phyloP scores from a whole-genome alignment of 2,797 vertebrate genomes.

The Adrianichthys oophorus region DNA sequence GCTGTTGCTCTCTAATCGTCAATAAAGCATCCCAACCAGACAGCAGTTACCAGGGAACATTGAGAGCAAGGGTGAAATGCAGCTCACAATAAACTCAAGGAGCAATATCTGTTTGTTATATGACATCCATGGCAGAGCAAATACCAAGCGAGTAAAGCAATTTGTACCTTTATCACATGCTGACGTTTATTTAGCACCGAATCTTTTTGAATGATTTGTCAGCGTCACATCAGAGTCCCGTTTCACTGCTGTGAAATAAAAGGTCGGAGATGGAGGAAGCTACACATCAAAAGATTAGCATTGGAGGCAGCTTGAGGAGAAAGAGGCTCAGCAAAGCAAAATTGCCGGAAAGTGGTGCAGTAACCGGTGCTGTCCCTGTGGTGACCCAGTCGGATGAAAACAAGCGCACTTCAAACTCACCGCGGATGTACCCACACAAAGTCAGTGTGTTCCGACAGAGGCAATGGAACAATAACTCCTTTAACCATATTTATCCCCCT shows the following conservation, averaged over 20 bases:
- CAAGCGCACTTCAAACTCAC: conserved; percentile 35
- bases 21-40: conserved; percentile 27
- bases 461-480: conserved; percentile 31
- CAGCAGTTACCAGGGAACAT: conserved; percentile 51
- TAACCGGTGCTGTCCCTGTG: conserved; percentile 30
- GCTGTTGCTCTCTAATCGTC: conserved; percentile 36
- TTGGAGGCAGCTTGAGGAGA: conserved; percentile 13
- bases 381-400: conserved; percentile 40
- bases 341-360: conserved; percentile 21
- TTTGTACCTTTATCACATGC: conserved; percentile 37
- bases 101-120: conserved; percentile 36
- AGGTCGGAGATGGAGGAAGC: conserved; percentile 41
- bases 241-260: conserved; percentile 46
- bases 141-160: conserved; percentile 35
- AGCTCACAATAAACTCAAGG: conserved; percentile 46
- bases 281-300: conserved; percentile 25
- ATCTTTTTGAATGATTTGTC: conserved; percentile 41
- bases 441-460: conserved; percentile 23
- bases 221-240: conserved; percentile 49
- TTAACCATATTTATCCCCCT: conserved; percentile 17
- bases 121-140: conserved; percentile 38
- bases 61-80: conserved; percentile 33
- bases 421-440: conserved; percentile 38
- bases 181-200: conserved; percentile 39
- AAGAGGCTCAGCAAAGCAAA: conserved; percentile 18